Evolutionary conservation across 2,113 vertebrate species (phyloP), one percentile per base, ranked within the genome.

Genomic region (Mesocricetus auratus): DNA sequence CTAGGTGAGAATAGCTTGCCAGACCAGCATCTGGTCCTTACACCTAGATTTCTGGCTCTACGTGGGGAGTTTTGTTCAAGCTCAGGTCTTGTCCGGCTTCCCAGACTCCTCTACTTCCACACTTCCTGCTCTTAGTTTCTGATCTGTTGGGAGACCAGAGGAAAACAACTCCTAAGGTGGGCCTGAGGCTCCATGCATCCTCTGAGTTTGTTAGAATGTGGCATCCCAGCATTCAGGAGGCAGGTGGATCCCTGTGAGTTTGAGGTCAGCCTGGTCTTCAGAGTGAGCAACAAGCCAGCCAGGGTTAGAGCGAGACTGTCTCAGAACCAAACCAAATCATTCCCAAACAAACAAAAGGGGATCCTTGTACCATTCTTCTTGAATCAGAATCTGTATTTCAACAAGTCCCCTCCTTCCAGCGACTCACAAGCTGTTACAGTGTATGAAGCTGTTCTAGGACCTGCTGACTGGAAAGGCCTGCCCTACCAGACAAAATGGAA

Each of bases 331-430:
- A 36, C 22, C 19, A 71, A 71, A 39, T 6, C 13, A 16, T 13
- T 11, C 36, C 36, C 24, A 75, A 75, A 71, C 69, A 71, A 71
- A 71, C 69, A 39, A 39, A n/a, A 13, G 53, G 33, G 4, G 17
- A n/a, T n/a, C 58, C 33, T 90, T 62, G 9, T 12, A 42, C 12
- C 89, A 50, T 33, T 36, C 45, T 11, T 62, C 24, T 16, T 7
- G 89, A 86, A 58, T 39, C 4, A 47, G 90, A 82, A 68, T 26
- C 86, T 88, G 60, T 21, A 36, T 89, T 86, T 93, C 83, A 86
- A 77, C 10, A 45, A 93, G 86, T 29, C 21, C 62, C 22, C 56
- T 50, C 31, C 62, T 19, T 12, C 19, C 8, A 39, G 47, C 62
- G 82, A 73, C 45, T 75, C 60, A 45, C 47, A 62, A 31, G 42